Percentiles rank a stretch among this genome's conserved stretches.
These are phyloP conservation scores for Clivina fossor DNA, from an alignment of 2,888 invertebrate species.

Conservation along the genomic window DNA sequence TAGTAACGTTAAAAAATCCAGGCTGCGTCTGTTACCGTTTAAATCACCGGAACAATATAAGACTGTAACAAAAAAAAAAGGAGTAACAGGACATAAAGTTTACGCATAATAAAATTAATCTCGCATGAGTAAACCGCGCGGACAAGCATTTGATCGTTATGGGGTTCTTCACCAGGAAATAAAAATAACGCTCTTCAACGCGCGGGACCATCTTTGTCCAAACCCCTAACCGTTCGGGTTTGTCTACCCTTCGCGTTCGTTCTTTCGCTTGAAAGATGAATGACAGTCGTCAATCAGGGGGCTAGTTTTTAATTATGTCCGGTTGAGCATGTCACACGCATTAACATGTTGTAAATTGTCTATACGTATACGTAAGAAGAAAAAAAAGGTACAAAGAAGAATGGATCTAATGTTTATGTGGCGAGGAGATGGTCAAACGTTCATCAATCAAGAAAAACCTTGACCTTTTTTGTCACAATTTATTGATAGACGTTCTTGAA, in stretches of 20 bases:
- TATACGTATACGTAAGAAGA: too few species aligned
- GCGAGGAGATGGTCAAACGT: slow-evolving; percentile 48
- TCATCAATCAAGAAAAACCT: slow-evolving; percentile 49
- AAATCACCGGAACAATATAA: too few species aligned
- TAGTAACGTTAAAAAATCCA: too few species aligned
- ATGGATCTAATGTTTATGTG: slow-evolving; percentile 43
- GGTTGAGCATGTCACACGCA: slow-evolving; percentile 16
- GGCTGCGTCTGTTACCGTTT: slow-evolving; percentile 24
- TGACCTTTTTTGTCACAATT: slow-evolving; percentile 26
- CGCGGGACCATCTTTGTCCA: not conserved
- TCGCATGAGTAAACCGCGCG: slow-evolving; percentile 18
- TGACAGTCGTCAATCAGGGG: slow-evolving; percentile 26
- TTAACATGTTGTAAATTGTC: slow-evolving; percentile 28
- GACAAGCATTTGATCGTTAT: too few species aligned
- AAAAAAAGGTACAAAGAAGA: too few species aligned
- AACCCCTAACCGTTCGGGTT: not conserved
- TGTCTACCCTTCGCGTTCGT: slow-evolving; percentile 2
- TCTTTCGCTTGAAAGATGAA: slow-evolving; percentile 6
- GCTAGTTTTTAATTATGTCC: slow-evolving; percentile 16
- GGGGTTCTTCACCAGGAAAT: slow-evolving; percentile 9
- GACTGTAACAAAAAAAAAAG: too few species aligned
- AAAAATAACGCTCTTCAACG: slow-evolving; percentile 16
- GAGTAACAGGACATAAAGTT: too few species aligned
- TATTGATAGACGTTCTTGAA: slow-evolving; percentile 29
- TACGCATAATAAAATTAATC: slow-evolving; percentile 27